Evolutionary conservation across 2,113 vertebrate genomes (phyloP).

Genomic region (Acanthochromis polyacanthus): DNA sequence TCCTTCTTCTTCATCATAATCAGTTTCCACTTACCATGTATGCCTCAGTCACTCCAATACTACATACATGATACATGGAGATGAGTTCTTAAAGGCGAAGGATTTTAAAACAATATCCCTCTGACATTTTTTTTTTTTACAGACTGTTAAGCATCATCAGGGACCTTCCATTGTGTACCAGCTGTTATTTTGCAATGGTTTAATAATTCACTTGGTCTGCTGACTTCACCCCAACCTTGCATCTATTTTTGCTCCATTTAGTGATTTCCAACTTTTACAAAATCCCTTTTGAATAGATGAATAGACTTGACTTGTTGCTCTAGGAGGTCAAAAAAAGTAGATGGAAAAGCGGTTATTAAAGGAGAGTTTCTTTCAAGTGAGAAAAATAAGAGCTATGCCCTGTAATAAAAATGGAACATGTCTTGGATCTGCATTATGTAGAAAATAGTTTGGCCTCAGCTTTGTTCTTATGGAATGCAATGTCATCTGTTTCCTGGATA

Average conservation of each 20-base stretch:
- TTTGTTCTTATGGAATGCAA: neutral
- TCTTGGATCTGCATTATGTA: slow-evolving; percentile 11
- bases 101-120: neutral
- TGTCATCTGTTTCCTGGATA: slow-evolving; percentile 5
- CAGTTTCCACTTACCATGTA: no score
- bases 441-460: slow-evolving; percentile 7
- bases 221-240: slow-evolving; percentile 1
- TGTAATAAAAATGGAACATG: slow-evolving; percentile 32
- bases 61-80: no score
- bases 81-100: no score
- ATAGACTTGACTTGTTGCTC: slow-evolving; percentile 13
- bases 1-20: no score
- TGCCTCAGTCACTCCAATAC: no score
- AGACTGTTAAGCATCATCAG: slow-evolving; percentile 11
- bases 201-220: neutral
- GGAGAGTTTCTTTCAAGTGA: slow-evolving; percentile 4
- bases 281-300: slow-evolving; percentile 28
- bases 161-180: neutral
- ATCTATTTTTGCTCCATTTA: slow-evolving; percentile 16
- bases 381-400: slow-evolving; percentile 1
- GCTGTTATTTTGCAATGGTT: neutral
- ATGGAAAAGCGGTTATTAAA: neutral
- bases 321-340: neutral
- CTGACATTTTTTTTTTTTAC: neutral
- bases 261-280: slow-evolving; percentile 8